A percentile compares a stretch with the other conserved stretches of the same genome.
Evolutionary conservation across 2,113 vertebrate genomes (phyloP).

Genomic region (Arenaria interpres): DNA sequence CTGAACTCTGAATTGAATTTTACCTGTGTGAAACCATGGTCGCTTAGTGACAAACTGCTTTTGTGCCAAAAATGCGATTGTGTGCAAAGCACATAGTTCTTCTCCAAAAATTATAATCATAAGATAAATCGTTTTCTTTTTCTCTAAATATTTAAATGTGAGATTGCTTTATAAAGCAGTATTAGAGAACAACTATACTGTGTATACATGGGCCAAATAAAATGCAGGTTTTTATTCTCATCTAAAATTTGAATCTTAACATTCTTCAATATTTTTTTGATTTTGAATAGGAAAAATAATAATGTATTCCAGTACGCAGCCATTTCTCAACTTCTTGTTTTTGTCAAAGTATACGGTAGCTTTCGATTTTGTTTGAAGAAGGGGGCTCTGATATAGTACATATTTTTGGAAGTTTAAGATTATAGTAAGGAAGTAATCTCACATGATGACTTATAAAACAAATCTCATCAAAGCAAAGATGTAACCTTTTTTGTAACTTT

Average conservation of each 20-base stretch:
- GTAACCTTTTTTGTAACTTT: neutral
- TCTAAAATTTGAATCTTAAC: neutral
- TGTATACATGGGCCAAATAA: neutral
- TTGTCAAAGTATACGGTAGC: neutral
- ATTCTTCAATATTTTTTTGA: neutral
- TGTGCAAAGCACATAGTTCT: neutral
- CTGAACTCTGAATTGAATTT: neutral
- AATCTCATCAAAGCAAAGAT: neutral
- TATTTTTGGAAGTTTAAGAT: neutral
- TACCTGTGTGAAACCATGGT: neutral
- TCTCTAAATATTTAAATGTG: neutral
- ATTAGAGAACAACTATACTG: neutral
- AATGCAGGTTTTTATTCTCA: neutral
- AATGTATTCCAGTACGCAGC: neutral
- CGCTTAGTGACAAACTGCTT: neutral
- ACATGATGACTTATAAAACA: neutral
- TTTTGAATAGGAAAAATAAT: neutral
- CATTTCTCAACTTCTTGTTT: neutral
- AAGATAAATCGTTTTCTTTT: neutral
- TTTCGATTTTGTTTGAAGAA: neutral
- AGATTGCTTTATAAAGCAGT: neutral
- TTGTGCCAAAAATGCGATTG: neutral
- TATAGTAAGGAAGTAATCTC: neutral
- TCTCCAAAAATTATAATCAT: neutral
- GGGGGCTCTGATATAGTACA: neutral